A percentile compares a stretch with the other conserved stretches of the same genome.
Evolutionary conservation across 2,113 vertebrate species (phyloP).

Genomic region (Sylvietta virens): DNA sequence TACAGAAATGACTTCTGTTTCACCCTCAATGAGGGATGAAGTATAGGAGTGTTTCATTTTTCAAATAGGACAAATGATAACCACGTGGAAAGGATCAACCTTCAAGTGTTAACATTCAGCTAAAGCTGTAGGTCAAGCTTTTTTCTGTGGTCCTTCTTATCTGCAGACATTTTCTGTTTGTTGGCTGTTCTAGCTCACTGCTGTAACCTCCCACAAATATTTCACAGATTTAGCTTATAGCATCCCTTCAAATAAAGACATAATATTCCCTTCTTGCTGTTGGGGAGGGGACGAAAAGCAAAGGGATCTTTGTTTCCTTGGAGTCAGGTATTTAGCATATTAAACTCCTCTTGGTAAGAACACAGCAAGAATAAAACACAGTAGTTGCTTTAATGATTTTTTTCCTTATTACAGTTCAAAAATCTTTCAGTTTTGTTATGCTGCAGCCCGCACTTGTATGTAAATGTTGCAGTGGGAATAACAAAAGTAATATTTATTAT

Average conservation of each 20-base stretch:
- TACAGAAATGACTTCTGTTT: background rate
- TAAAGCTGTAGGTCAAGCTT: background rate
- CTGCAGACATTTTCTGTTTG: background rate
- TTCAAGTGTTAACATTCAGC: background rate
- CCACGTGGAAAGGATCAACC: background rate
- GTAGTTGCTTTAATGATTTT: background rate
- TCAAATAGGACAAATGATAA: background rate
- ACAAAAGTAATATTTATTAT: background rate
- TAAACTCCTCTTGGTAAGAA: background rate
- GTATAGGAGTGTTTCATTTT: background rate
- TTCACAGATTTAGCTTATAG: background rate
- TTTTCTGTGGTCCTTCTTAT: background rate
- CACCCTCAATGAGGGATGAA: background rate
- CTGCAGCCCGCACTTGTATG: background rate
- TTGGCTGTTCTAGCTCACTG: background rate
- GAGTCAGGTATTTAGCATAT: background rate
- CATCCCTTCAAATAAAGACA: background rate
- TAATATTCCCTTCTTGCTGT: background rate
- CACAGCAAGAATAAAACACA: background rate
- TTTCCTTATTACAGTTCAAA: background rate
- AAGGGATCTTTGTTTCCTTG: background rate
- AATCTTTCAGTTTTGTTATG: conserved; percentile 22
- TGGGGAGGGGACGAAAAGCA: accelerated
- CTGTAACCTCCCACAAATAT: background rate
- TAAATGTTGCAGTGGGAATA: conserved; percentile 33